These are phyloP conservation scores for Perdita meconis DNA, from an alignment of 2,888 invertebrate genomes.

Conservation along the genomic window DNA sequence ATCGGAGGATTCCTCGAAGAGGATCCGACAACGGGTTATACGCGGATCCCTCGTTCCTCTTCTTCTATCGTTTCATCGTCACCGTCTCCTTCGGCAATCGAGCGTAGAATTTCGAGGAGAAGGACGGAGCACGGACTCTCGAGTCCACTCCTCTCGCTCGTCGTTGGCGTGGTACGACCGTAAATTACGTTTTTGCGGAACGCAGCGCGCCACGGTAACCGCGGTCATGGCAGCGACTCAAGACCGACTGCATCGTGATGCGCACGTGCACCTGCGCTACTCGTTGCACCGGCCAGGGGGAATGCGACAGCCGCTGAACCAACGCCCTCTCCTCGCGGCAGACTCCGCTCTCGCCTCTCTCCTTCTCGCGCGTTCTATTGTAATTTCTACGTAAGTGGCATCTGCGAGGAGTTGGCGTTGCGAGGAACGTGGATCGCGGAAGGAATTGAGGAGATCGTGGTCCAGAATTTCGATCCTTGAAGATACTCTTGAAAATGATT, in stretches of 20 bases:
- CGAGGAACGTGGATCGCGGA: too few species aligned
- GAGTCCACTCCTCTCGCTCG: conserved; percentile 16
- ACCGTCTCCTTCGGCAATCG: conserved; percentile 23
- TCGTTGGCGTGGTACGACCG: conserved; percentile 60
- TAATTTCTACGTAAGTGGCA: too few species aligned
- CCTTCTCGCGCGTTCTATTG: too few species aligned
- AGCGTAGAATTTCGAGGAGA: conserved; percentile 56
- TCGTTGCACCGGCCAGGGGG: conserved; percentile 43
- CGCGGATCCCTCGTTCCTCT: neutral
- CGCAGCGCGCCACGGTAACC: conserved; percentile 50
- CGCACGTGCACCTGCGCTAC: conserved; percentile 60
- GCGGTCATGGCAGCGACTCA: conserved; percentile 49
- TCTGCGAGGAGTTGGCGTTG: too few species aligned
- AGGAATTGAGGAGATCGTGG: too few species aligned
- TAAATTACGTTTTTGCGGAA: conserved; percentile 80
- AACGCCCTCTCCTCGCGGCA: conserved; percentile 60
- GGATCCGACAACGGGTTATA: conserved; percentile 19
- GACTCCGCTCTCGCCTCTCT: too few species aligned
- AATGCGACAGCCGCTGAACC: conserved; percentile 63
- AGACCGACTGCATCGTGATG: conserved; percentile 50
- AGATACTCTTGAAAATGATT: too few species aligned
- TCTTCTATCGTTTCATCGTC: conserved; percentile 9
- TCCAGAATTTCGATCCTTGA: too few species aligned
- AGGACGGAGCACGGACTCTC: neutral
- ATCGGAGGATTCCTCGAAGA: conserved; percentile 30